phyloP scores from a whole-genome alignment of 1,140 invertebrate species.

The Diabrotica undecimpunctata region DNA sequence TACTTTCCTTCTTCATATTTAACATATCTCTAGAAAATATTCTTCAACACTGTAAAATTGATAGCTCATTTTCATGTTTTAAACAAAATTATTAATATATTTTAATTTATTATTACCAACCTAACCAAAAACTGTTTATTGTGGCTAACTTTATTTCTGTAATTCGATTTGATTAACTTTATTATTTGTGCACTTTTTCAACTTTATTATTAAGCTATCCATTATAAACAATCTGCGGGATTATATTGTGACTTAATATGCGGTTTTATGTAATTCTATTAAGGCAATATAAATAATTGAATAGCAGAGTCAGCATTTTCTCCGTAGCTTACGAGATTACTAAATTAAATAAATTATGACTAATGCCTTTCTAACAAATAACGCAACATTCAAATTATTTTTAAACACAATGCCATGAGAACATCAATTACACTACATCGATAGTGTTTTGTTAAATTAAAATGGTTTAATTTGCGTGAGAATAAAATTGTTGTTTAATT shows the following conservation, averaged over 20 bases:
- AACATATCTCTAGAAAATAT: too few relatives aligned
- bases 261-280: background rate
- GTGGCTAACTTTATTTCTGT: too few relatives aligned
- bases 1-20: too few relatives aligned
- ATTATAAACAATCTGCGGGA: background rate
- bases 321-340: background rate
- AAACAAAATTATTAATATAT: too few relatives aligned
- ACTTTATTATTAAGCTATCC: too few relatives aligned
- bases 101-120: too few relatives aligned
- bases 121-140: too few relatives aligned
- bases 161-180: too few relatives aligned
- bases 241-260: background rate
- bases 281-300: background rate
- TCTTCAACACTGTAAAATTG: too few relatives aligned
- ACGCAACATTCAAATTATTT: background rate
- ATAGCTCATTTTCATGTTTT: too few relatives aligned
- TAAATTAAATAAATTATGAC: background rate
- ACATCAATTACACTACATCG: background rate
- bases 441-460: constrained; percentile 5
- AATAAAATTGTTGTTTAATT: constrained; percentile 12
- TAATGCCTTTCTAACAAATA: background rate
- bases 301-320: background rate
- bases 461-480: constrained; percentile 10
- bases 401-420: background rate
- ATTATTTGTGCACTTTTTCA: too few relatives aligned